Base-by-base conservation (phyloP, 2,888 invertebrate genomes). In the Luffia ferchaultella region DNA sequence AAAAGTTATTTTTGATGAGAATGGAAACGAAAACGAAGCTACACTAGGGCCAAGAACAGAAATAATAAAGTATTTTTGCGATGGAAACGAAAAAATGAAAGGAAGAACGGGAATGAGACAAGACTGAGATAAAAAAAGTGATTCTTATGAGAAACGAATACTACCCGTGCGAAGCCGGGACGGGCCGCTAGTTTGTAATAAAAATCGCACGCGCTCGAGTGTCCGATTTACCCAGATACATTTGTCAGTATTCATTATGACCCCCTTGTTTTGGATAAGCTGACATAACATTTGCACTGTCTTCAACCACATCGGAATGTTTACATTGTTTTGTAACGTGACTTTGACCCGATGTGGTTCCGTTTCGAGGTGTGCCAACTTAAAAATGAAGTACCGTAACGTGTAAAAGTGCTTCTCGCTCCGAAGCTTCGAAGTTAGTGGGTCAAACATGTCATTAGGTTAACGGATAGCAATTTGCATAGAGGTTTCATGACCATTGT, bases 371-470 rank as follows among this genome's bases (percentile, higher is more conserved):
- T 69, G 67, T 68, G 62, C 63, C 64, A 68, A 68, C 65, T 65
- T 68, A 66, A 68, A 64, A 63, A 67, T 65, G 43, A 1, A 68
- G 68, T 76, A 77, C 77, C 76, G 77, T 78, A 77, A 76, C 62
- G 62, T 61, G 70, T 70, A 72, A 73, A 67, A 76, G 69, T 67
- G 65, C 59, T 68, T 58, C 60, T 63, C 59, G 64, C 62, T 64
- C 58, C 56, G 49, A 60, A 68, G 67, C 70, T 72, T 68, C 57
- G 59, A 58, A 70, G 68, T 70, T 70, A 71, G 71, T 76, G 62
- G 70, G 74, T 64, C 74, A 78, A 70, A 72, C 70, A 73, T 74
- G 73, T 73, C 73, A 74, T 76, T 75, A 69, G 73, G 78, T 74
- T 79, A 78, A 74, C 75, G 74, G 73, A 68, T 64, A 70, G 58